phyloP scores from a whole-genome alignment of 2,888 invertebrate genomes.

The Oxytorus armatus region DNA sequence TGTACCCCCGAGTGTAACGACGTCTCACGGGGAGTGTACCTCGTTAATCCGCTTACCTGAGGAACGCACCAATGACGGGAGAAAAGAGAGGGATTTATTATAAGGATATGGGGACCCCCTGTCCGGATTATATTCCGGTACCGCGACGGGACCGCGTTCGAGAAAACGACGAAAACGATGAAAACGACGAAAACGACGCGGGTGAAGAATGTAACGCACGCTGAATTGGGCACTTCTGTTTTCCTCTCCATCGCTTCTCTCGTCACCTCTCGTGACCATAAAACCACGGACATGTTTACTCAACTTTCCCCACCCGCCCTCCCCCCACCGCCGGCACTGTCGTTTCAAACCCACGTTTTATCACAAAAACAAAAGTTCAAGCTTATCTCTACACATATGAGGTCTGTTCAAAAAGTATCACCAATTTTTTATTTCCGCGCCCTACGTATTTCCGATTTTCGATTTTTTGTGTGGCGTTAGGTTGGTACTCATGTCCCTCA shows the following conservation, averaged over 20 bases:
- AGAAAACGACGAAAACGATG: constrained; percentile 24
- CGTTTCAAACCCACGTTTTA: no score
- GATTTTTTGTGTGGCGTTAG: no score
- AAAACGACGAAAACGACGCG: background rate
- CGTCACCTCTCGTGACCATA: constrained; percentile 28
- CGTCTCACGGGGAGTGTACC: constrained; percentile 43
- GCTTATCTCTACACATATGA: no score
- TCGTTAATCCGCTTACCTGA: constrained; percentile 66
- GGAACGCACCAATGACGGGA: constrained; percentile 3
- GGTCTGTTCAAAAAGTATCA: no score
- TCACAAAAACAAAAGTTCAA: no score
- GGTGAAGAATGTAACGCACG: constrained; percentile 8
- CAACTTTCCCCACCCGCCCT: background rate
- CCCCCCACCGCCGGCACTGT: no score
- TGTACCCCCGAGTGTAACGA: constrained; percentile 43
- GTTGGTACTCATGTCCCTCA: no score
- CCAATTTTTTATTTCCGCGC: no score
- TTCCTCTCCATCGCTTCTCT: constrained; percentile 3
- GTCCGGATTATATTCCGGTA: constrained; percentile 47
- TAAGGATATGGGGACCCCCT: constrained; percentile 38
- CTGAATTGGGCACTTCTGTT: constrained; percentile 29
- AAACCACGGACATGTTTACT: constrained; percentile 3
- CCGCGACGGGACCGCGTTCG: constrained; percentile 10
- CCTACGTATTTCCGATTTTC: no score
- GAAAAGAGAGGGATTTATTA: constrained; percentile 54